Evolutionary conservation across 2,888 invertebrate species (phyloP).

Genomic region (Augochlorella aurata): DNA sequence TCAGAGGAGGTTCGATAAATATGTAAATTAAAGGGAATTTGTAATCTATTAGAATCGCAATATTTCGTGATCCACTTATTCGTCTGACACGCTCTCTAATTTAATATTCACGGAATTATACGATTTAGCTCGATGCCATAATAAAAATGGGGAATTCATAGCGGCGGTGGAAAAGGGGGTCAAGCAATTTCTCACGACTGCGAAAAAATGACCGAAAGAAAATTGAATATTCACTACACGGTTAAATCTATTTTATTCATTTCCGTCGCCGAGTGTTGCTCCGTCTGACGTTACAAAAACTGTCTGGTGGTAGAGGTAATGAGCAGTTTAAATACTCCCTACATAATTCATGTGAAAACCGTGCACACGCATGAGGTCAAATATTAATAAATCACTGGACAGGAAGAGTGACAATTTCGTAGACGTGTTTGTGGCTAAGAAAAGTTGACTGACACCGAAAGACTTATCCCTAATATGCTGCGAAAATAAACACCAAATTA

Average conservation of each 20-base stretch:
- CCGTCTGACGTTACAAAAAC: neutral
- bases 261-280: slow-evolving; percentile 14
- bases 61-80: slow-evolving; percentile 22
- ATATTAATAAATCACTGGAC: neutral
- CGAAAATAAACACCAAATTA: neutral
- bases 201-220: slow-evolving; percentile 10
- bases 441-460: neutral
- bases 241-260: slow-evolving; percentile 42
- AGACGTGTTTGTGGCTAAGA: neutral
- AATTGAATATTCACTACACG: slow-evolving; percentile 38
- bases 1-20: neutral
- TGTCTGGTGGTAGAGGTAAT: neutral
- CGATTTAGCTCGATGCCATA: slow-evolving; percentile 20
- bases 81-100: slow-evolving; percentile 21
- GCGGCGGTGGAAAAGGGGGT: slow-evolving; percentile 14
- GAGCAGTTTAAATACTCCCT: slow-evolving; percentile 3
- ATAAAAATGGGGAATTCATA: slow-evolving; percentile 25
- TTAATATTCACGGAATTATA: slow-evolving; percentile 26
- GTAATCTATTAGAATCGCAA: slow-evolving; percentile 22
- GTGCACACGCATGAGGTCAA: neutral
- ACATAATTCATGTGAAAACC: neutral
- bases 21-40: slow-evolving; percentile 22
- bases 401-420: neutral
- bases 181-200: slow-evolving; percentile 3
- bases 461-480: neutral